Conservation (phyloP, 1,140 invertebrate genomes). For the Lordiphosa mommai region DNA sequence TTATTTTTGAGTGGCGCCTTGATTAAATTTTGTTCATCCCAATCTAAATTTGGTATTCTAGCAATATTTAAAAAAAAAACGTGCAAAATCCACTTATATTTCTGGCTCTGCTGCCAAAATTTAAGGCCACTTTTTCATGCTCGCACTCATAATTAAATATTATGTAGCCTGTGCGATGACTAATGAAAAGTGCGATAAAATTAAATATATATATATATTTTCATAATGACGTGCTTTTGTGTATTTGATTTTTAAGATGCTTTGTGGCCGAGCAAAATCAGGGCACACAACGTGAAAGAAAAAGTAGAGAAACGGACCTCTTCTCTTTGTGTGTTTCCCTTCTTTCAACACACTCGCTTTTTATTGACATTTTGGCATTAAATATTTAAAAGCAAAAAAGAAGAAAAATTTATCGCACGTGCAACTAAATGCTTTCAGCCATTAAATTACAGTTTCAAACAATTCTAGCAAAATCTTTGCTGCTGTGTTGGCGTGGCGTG, state of each 20-base stretch:
- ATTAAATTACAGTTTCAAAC: slow-evolving; percentile 12
- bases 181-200: slow-evolving; percentile 39
- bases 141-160: too few relatives aligned
- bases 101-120: not conserved
- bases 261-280: slow-evolving; percentile 16
- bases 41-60: not conserved
- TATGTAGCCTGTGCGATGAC: slow-evolving; percentile 35
- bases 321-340: not conserved
- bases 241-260: slow-evolving; percentile 10
- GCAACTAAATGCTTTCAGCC: slow-evolving; percentile 7
- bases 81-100: slow-evolving; percentile 50
- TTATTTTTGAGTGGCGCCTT: not conserved
- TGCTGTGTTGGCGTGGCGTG: slow-evolving; percentile 1
- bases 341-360: not conserved
- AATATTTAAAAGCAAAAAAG: not conserved
- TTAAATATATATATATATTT: too few relatives aligned
- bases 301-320: too few relatives aligned
- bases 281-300: slow-evolving; percentile 18
- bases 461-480: slow-evolving; percentile 22
- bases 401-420: not conserved
- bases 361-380: slow-evolving; percentile 9
- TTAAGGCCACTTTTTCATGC: too few relatives aligned
- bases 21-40: not conserved
- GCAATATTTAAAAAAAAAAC: slow-evolving; percentile 44
- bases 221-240: slow-evolving; percentile 3